phyloP scores from a whole-genome alignment of 1,140 invertebrate genomes.

The Ceratosolen solmsi region DNA sequence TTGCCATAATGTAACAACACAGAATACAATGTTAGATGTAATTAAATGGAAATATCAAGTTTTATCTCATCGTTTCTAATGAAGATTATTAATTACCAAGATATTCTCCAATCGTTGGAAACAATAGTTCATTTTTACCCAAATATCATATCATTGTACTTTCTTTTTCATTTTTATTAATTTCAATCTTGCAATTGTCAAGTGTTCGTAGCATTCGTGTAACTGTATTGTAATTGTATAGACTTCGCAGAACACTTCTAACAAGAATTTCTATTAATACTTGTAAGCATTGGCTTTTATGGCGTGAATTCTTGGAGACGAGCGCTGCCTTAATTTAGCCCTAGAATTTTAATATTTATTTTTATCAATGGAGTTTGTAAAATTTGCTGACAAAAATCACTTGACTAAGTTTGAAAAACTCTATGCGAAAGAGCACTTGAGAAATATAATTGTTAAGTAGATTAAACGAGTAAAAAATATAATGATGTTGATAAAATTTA shows the following conservation, averaged over 20 bases:
- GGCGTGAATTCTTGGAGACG: constrained; percentile 3
- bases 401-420: no score
- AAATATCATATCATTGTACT: neutral
- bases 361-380: neutral
- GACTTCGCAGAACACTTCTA: constrained; percentile 2
- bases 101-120: no score
- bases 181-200: no score
- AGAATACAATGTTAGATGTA: no score
- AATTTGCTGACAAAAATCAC: neutral
- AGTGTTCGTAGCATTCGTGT: neutral
- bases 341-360: constrained; percentile 4
- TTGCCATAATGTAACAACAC: no score
- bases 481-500: neutral
- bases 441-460: no score
- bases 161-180: no score
- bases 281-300: neutral
- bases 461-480: no score
- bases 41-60: no score
- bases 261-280: constrained; percentile 23
- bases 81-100: no score
- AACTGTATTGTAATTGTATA: neutral
- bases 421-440: no score
- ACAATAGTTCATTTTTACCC: neutral
- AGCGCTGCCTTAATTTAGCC: constrained; percentile 5
- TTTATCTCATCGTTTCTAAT: no score